Percentiles rank a stretch among this genome's conserved stretches.
These are phyloP conservation scores for Epirrhoe tristata DNA, from an alignment of 2,888 invertebrate species.

Conservation along the genomic window DNA sequence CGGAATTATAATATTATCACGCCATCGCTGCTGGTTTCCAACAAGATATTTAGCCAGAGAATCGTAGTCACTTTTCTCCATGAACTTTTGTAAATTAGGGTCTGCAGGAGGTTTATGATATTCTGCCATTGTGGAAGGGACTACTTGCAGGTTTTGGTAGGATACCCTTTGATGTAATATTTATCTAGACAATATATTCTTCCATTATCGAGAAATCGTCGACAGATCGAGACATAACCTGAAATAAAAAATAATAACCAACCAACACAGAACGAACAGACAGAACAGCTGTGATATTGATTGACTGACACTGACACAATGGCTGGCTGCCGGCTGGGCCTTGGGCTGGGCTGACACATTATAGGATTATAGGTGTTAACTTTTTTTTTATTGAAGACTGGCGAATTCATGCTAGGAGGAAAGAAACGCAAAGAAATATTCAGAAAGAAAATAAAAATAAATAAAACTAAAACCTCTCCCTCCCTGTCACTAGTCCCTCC, in stretches of 20 bases:
- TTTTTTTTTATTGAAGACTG: too few species aligned
- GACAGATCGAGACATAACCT: not conserved
- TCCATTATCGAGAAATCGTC: not conserved
- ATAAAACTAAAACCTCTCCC: too few species aligned
- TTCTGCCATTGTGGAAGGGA: slow-evolving; percentile 61
- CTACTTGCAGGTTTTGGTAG: slow-evolving; percentile 1
- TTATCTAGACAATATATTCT: not conserved
- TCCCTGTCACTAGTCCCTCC: too few species aligned
- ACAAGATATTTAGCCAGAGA: slow-evolving; percentile 87
- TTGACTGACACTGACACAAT: not conserved
- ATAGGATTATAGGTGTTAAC: too few species aligned
- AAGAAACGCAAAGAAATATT: too few species aligned
- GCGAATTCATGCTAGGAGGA: not conserved
- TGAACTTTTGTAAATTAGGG: slow-evolving; percentile 70
- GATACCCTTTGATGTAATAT: not conserved
- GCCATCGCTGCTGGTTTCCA: slow-evolving; percentile 87
- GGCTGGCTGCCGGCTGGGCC: too few species aligned
- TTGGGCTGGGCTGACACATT: too few species aligned
- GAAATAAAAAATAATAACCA: not conserved
- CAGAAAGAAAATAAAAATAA: too few species aligned
- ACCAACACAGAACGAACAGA: too few species aligned
- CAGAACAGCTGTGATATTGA: not conserved
- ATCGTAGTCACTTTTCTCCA: slow-evolving; percentile 83
- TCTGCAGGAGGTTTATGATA: slow-evolving; percentile 68
- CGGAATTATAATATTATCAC: slow-evolving; percentile 94